A percentile compares a stretch with the other conserved stretches of the same genome.
phyloP scores from a whole-genome alignment of 2,888 invertebrate genomes.

The Erebia palarica region DNA sequence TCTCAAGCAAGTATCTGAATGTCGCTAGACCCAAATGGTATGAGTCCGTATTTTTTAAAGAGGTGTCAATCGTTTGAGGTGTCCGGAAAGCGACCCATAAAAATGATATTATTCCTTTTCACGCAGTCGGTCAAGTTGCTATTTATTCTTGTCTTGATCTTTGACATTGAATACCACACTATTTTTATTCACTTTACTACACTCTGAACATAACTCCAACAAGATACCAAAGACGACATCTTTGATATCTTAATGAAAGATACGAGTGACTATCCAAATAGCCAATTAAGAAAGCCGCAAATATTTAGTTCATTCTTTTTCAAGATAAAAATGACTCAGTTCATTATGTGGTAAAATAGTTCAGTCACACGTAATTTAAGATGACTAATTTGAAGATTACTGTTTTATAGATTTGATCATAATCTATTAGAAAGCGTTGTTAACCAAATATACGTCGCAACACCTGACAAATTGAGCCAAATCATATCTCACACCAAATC shows the following conservation, averaged over 20 bases:
- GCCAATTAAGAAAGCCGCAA: background rate
- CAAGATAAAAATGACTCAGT: background rate
- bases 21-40: too few species aligned
- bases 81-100: background rate
- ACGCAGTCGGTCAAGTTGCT: background rate
- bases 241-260: too few species aligned
- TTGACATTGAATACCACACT: background rate
- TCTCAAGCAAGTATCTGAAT: too few species aligned
- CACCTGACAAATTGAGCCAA: too few species aligned
- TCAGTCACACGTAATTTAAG: background rate
- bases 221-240: background rate
- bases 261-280: background rate
- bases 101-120: background rate
- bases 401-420: background rate
- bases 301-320: slow-evolving; percentile 14
- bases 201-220: background rate
- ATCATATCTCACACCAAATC: too few species aligned
- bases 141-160: background rate
- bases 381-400: slow-evolving; percentile 7
- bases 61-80: too few species aligned
- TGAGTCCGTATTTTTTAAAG: too few species aligned
- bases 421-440: background rate
- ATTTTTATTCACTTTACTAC: background rate
- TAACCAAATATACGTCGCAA: background rate
- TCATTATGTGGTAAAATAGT: slow-evolving; percentile 5